These are phyloP conservation scores for Dendroctonus valens DNA, from an alignment of 1,140 invertebrate species.

Conservation along the genomic window DNA sequence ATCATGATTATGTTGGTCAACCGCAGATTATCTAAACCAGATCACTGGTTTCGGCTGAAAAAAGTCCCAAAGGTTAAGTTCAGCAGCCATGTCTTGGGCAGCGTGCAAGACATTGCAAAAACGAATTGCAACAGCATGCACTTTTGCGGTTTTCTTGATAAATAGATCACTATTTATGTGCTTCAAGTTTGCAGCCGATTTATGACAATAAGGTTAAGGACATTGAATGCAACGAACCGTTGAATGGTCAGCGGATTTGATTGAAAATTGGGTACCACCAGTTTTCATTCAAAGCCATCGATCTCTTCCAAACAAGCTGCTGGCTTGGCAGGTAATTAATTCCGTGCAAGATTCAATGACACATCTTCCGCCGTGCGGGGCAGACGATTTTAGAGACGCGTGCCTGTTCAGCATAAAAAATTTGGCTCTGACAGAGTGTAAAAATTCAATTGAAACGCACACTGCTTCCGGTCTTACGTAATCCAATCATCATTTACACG, in stretches of 20 bases:
- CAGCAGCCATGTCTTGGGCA: conserved; percentile 1
- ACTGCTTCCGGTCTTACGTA: conserved; percentile 20
- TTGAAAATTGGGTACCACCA: background rate
- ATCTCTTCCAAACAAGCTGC: background rate
- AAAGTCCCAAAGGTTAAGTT: conserved; percentile 17
- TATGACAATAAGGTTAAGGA: conserved; percentile 6
- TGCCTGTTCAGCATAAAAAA: background rate
- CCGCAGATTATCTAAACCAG: conserved; percentile 1
- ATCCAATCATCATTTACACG: conserved; percentile 24
- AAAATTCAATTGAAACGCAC: conserved; percentile 11
- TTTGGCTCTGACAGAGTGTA: conserved; percentile 8
- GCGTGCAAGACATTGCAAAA: conserved; percentile 5
- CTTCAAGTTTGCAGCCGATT: background rate
- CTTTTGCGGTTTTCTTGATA: conserved; percentile 11
- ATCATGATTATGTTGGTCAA: background rate
- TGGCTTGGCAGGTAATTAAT: too few species aligned
- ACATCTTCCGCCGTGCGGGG: too few species aligned
- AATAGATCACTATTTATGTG: background rate
- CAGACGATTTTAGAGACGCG: background rate
- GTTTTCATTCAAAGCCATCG: background rate
- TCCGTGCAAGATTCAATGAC: too few species aligned
- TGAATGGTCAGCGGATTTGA: background rate
- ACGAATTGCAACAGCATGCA: conserved; percentile 1
- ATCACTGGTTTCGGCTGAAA: conserved; percentile 4
- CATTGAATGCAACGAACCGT: background rate